Percentiles rank a stretch among this genome's conserved stretches.
Conservation (phyloP, 2,113 vertebrate species). For the Crotalus horridus region DNA sequence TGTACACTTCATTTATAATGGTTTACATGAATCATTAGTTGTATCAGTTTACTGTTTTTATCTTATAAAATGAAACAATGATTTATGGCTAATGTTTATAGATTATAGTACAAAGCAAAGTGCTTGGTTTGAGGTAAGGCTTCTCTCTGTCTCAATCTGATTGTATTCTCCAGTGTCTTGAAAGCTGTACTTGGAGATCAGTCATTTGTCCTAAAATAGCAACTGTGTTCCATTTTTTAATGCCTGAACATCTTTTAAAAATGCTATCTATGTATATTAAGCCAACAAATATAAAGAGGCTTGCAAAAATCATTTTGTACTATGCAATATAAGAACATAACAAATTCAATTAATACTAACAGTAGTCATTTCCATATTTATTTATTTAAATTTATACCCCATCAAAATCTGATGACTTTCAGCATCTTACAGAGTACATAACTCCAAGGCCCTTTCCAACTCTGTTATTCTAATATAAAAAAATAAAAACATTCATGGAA, state of each 20-base stretch:
- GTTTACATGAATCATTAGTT: conserved; percentile 31
- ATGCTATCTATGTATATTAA: not conserved
- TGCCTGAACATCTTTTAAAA: not conserved
- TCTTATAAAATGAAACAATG: conserved; percentile 9
- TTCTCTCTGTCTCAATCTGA: conserved; percentile 14
- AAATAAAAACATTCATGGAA: not conserved
- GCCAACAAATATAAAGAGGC: not conserved
- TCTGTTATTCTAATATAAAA: not conserved
- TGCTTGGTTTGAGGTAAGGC: conserved; percentile 8
- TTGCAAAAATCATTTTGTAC: conserved; percentile 2
- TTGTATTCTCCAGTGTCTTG: conserved; percentile 12
- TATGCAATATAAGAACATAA: not conserved
- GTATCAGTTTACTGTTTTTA: conserved; percentile 29
- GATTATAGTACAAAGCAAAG: not conserved
- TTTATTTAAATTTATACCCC: not conserved
- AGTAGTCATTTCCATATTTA: not conserved
- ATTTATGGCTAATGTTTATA: conserved; percentile 2
- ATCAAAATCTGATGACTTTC: not conserved
- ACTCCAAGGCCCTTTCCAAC: not conserved
- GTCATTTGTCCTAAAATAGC: conserved; percentile 12
- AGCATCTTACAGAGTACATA: not conserved
- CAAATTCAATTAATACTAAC: not conserved
- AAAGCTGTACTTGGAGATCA: not conserved
- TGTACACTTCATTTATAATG: conserved; percentile 35
- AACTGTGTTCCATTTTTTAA: not conserved